Evolutionary conservation across 2,113 vertebrate species (phyloP).

Genomic region (Pao palembangensis): DNA sequence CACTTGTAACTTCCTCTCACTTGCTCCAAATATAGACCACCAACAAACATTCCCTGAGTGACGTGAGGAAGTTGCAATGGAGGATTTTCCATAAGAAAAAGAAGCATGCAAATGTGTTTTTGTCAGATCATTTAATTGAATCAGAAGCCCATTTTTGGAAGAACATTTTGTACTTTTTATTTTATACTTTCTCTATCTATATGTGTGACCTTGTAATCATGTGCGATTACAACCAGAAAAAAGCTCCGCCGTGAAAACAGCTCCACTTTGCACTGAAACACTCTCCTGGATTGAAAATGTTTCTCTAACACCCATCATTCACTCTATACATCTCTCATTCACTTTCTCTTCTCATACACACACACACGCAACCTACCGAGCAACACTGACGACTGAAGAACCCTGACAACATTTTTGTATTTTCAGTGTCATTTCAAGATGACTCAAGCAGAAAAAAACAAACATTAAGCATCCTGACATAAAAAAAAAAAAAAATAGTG

Average conservation of each 20-base stretch:
- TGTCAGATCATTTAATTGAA: conserved; percentile 51
- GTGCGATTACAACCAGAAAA: no score
- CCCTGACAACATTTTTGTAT: background rate
- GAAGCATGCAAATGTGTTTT: conserved; percentile 8
- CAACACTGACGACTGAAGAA: conserved; percentile 13
- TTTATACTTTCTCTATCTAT: no score
- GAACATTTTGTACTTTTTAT: no score
- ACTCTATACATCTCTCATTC: no score
- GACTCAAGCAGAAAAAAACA: conserved; percentile 27
- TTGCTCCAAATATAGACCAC: no score
- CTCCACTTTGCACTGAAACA: background rate
- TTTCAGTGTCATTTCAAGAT: conserved; percentile 15
- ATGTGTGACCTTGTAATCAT: no score
- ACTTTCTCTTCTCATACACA: conserved; percentile 7
- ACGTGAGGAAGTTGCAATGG: no score
- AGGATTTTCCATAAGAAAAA: background rate
- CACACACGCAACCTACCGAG: background rate
- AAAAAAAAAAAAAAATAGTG: conserved; percentile 15
- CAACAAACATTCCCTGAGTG: no score
- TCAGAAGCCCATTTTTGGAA: background rate
- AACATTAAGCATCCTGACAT: conserved; percentile 15
- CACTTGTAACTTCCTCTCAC: no score
- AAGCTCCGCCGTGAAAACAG: no score
- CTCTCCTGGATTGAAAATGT: background rate
- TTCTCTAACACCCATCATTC: no score